Evolutionary conservation across 2,797 vertebrate genomes (phyloP).

Genomic region (Smutsia temminckii): DNA sequence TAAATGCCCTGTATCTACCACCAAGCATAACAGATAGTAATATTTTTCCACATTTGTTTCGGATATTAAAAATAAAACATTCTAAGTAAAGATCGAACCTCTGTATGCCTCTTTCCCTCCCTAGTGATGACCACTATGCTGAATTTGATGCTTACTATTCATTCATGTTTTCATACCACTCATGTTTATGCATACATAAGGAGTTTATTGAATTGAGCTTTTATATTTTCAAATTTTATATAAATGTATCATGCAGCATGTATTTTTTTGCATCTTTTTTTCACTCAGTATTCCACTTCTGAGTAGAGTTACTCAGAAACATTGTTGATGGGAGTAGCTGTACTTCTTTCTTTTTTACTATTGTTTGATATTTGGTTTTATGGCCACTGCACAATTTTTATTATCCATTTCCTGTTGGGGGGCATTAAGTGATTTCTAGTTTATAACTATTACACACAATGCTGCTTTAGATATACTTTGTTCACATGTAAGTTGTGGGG

Average conservation of each 20-base stretch:
- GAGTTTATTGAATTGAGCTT: constrained; percentile 33
- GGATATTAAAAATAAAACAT: constrained; percentile 60
- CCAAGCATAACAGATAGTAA: constrained; percentile 55
- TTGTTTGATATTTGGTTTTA: neutral
- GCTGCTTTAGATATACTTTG: neutral
- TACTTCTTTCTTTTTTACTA: neutral
- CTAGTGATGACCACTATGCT: neutral
- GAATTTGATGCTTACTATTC: constrained; percentile 40
- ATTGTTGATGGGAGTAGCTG: neutral
- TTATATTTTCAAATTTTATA: constrained; percentile 39
- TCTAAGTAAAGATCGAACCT: neutral
- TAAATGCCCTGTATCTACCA: constrained; percentile 42
- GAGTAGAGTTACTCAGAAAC: neutral
- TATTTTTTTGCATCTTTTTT: constrained; percentile 2
- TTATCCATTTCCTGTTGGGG: neutral
- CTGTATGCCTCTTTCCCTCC: neutral
- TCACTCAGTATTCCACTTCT: neutral
- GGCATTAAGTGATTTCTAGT: neutral
- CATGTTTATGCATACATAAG: neutral
- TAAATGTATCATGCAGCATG: neutral
- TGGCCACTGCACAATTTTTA: neutral
- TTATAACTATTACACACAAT: neutral
- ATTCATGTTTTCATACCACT: constrained; percentile 7
- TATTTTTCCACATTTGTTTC: constrained; percentile 61
- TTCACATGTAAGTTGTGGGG: neutral